Evolutionary conservation across 1,140 invertebrate genomes (phyloP).

Genomic region (Nylanderia fulva): DNA sequence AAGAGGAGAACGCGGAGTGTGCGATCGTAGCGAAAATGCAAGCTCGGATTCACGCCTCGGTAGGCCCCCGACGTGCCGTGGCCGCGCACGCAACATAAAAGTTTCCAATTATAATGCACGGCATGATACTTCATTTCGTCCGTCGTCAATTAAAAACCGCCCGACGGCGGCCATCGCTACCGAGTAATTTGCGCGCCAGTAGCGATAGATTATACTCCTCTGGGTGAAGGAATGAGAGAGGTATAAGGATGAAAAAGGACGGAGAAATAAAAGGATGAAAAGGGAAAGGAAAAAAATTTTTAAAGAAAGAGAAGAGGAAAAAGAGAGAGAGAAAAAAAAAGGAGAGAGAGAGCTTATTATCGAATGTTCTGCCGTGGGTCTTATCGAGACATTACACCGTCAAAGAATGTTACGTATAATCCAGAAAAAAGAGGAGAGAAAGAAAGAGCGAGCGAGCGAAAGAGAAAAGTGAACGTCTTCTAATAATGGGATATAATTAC

Average conservation of each 20-base stretch:
- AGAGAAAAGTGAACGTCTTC: constrained; percentile 44
- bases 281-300: too few relatives aligned
- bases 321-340: neutral
- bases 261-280: neutral
- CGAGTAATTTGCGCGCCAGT: constrained; percentile 43
- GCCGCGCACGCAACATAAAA: constrained; percentile 70
- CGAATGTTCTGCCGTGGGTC: constrained; percentile 18
- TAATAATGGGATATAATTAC: constrained; percentile 50
- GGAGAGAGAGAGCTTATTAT: constrained; percentile 19
- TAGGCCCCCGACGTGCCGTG: constrained; percentile 46
- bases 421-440: neutral
- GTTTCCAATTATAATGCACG: constrained; percentile 75
- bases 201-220: constrained; percentile 34
- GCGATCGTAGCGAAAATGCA: constrained; percentile 59
- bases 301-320: neutral
- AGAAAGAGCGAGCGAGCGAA: neutral
- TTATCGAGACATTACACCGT: constrained; percentile 18
- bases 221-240: constrained; percentile 1
- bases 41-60: constrained; percentile 70
- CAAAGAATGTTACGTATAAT: constrained; percentile 24
- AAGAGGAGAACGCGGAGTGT: constrained; percentile 3
- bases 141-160: constrained; percentile 70
- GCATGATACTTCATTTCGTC: constrained; percentile 57
- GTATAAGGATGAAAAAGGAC: too few relatives aligned
- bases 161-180: constrained; percentile 47